A percentile compares a stretch with the other conserved stretches of the same genome.
phyloP scores from a whole-genome alignment of 2,797 vertebrate species.

The Urosaurus nigricauda region DNA sequence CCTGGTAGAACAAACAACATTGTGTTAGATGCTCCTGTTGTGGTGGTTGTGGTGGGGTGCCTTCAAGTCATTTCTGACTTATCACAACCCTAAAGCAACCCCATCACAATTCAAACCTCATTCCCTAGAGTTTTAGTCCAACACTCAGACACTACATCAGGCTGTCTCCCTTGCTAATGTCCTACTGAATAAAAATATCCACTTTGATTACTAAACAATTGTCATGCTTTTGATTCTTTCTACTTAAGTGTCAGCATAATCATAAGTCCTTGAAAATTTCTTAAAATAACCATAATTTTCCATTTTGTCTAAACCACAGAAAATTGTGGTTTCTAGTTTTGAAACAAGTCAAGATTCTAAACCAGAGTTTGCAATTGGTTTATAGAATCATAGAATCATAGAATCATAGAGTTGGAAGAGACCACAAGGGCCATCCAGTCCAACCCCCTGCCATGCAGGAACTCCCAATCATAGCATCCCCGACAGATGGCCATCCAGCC shows the following conservation, averaged over 20 bases:
- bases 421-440: too few species aligned
- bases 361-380: not conserved
- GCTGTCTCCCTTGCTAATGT: not conserved
- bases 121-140: too few species aligned
- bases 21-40: not conserved
- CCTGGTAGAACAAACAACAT: not conserved
- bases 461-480: too few species aligned
- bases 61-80: too few species aligned
- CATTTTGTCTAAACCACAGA: not conserved
- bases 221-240: not conserved
- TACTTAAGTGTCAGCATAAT: not conserved
- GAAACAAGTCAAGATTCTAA: not conserved
- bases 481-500: too few species aligned
- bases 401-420: too few species aligned
- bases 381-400: too few species aligned
- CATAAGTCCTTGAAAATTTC: not conserved
- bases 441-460: too few species aligned
- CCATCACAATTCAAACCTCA: too few species aligned
- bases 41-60: too few species aligned
- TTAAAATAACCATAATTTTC: not conserved
- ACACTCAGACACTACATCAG: not conserved
- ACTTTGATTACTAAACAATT: not conserved
- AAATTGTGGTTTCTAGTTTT: not conserved
- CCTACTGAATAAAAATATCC: not conserved
- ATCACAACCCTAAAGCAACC: too few species aligned